Evolutionary conservation across 2,113 vertebrate species (phyloP).

Genomic region (Trogon melanurus): DNA sequence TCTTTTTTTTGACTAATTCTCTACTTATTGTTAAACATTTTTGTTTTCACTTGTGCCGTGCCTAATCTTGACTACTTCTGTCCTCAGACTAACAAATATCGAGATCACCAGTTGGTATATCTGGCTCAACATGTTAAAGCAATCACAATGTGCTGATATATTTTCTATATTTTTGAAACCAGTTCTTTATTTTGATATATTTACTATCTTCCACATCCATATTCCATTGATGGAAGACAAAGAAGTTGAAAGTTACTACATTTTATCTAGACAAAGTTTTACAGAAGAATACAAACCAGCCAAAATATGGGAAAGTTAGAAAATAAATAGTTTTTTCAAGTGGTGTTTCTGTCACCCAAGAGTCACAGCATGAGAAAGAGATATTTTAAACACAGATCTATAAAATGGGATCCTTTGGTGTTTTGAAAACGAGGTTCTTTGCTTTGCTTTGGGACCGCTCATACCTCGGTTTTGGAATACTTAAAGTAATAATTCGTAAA

Average conservation of each 20-base stretch:
- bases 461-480: background rate
- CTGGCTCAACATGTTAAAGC: background rate
- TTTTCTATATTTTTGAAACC: background rate
- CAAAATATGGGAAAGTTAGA: background rate
- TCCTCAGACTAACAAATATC: background rate
- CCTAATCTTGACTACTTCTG: background rate
- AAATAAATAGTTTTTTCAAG: background rate
- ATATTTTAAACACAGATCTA: background rate
- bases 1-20: background rate
- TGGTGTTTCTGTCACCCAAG: background rate
- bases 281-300: background rate
- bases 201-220: background rate
- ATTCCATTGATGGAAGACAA: background rate
- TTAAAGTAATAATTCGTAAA: background rate
- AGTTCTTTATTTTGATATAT: background rate
- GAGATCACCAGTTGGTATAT: background rate
- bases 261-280: background rate
- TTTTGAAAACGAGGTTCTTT: background rate
- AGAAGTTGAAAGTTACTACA: background rate
- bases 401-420: background rate
- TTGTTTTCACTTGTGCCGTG: background rate
- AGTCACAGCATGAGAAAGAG: background rate
- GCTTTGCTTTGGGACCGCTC: background rate
- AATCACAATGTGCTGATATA: background rate
- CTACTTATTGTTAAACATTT: background rate